Evolutionary conservation across 2,113 vertebrate genomes (phyloP), one percentile per base, ranked within the genome.

Genomic region (Catharus fuscescens): DNA sequence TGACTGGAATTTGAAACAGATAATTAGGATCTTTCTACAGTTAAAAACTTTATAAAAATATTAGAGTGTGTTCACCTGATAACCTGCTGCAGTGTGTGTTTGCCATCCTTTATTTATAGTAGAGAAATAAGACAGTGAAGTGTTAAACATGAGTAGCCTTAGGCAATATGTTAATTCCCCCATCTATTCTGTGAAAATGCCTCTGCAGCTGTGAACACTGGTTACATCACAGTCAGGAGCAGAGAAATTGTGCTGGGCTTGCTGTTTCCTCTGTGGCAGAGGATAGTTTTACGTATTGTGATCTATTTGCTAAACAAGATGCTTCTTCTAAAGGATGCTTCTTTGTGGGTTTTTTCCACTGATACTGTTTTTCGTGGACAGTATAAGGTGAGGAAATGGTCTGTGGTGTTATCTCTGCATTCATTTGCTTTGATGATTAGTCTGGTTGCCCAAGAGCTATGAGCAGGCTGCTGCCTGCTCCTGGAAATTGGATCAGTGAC

Each of bases 131-230:
- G 16, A 36, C n/a, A 76, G 31, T 40, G 34, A 70, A 31, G 8
- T 83, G 56, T 61, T 83, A 59, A 88, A 73, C 0, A 3, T 26
- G 24, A 65, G 18, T 23, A 70, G 23, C 52, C 2, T 0, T 34
- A 42, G 47, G 32, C 32, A 70, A 7, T 34, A 18, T n/a, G 23
- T 34, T 61, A 14, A n/a, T 86, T 91, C 86, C 70, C 40, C 9
- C 9, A 17, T 50, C 10, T n/a, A 16, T 50, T n/a, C 64, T 38
- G 23, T 70, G 73, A 54, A 73, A 95, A 59, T 59, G 21, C 40
- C 1, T 3, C 56, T 88, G 48, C 47, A 52, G 62, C 34, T 69
- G 14, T 59, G 44, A 81, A 61, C 0, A 0, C 12, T 7, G 8
- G 29, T 44, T 78, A 32, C 32, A 10, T 21, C 18, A 38, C 4